phyloP scores from a whole-genome alignment of 2,888 invertebrate genomes.

The Melinaea marsaeus region DNA sequence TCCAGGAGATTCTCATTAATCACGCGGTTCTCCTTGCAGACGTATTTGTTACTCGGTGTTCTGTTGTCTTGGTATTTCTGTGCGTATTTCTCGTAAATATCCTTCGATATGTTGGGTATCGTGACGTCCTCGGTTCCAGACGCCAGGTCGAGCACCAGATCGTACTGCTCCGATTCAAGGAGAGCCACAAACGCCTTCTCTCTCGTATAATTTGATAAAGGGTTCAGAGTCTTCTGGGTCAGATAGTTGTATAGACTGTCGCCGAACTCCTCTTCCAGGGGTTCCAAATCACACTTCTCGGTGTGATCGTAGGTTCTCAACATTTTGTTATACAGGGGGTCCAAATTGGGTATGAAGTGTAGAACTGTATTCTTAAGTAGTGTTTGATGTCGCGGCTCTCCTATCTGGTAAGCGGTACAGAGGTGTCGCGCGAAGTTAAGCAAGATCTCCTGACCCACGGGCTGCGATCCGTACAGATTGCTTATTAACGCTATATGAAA shows the following conservation, averaged over 20 bases:
- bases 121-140: conserved; percentile 84
- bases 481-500: conserved; percentile 91
- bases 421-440: conserved; percentile 90
- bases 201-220: conserved; percentile 62
- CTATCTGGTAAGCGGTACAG: conserved; percentile 82
- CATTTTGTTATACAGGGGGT: conserved; percentile 53
- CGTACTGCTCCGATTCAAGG: conserved; percentile 82
- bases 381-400: conserved; percentile 80
- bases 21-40: conserved; percentile 43
- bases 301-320: conserved; percentile 49
- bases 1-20: conserved; percentile 75
- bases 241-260: conserved; percentile 77
- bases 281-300: conserved; percentile 54
- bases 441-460: conserved; percentile 89
- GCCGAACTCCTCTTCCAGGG: conserved; percentile 80
- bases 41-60: conserved; percentile 52
- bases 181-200: conserved; percentile 81
- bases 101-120: conserved; percentile 62
- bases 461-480: conserved; percentile 88
- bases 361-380: conserved; percentile 85
- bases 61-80: conserved; percentile 64
- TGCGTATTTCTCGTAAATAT: conserved; percentile 71
- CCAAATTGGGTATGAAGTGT: conserved; percentile 85
- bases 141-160: conserved; percentile 84
- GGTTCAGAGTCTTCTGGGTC: conserved; percentile 62